Evolutionary conservation across 2,797 vertebrate species (phyloP), one percentile per base, ranked within the genome.

Genomic region (Chloroceryle inda): DNA sequence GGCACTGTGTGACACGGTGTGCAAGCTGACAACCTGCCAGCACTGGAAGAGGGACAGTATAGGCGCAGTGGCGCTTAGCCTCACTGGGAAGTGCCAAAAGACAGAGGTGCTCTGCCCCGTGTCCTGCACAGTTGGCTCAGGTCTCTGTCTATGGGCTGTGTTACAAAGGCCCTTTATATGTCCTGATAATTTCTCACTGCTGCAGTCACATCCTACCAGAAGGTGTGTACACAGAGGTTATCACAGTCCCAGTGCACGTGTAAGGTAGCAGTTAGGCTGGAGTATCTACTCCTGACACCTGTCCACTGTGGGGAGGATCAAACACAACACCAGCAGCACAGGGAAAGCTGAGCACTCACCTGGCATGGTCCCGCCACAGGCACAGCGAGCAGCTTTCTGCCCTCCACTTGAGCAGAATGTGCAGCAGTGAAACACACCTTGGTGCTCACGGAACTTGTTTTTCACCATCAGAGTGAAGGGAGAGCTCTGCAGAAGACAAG

Each of bases 381-480:
- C 99, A 62, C 99, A 99, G 74, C 97, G 98, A 58, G 98, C 98
- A 4, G 98, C 98, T 91, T 99, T 99, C 95, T 98, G 97, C 10
- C 99, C 99, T 56, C 98, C 98, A 0, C 99, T 99, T 76, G 99
- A 99, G 96, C 99, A 99, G 98, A 99, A 99, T 0, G 98, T 98
- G 96, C 99, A 99, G 97, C 99, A 99, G 96, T 99, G 99, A 89
- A 99, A 99, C 17, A 97, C 96, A 0, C 99, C 99, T 1, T 33
- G 61, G 97, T 99, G 99, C 35, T 95, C 95, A 31, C 96, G 97
- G 67, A 98, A 93, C 97, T 98, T 98, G 62, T 74, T 99, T 94
- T 94, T 98, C 96, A 99, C 99, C 0, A 59, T 94, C 96, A 99
- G 95, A 10, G 82, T 75, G 83, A 99, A 99, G 0, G 99, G 99